phyloP scores from a whole-genome alignment of 1,140 invertebrate species.

The Atta colombica region DNA sequence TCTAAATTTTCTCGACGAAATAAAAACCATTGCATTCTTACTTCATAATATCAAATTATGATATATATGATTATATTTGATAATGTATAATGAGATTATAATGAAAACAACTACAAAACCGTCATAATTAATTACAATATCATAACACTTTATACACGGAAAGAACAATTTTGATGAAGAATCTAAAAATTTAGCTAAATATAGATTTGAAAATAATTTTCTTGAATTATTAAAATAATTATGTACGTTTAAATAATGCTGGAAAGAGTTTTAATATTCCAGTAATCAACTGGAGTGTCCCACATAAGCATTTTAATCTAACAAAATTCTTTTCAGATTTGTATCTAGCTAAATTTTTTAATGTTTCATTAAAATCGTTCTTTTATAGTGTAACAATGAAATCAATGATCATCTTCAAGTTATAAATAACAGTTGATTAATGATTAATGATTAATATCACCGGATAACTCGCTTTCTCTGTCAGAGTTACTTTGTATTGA shows the following conservation, averaged over 20 bases:
- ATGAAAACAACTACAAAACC: background rate
- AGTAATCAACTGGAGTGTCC: too few relatives aligned
- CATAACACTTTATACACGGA: background rate
- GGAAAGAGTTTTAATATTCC: too few relatives aligned
- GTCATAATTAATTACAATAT: background rate
- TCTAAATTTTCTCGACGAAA: background rate
- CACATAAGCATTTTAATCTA: too few relatives aligned
- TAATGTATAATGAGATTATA: background rate
- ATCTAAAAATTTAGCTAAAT: too few relatives aligned
- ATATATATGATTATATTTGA: background rate
- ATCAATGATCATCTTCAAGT: background rate
- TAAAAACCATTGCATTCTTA: background rate
- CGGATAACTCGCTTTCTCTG: background rate
- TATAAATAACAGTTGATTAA: background rate
- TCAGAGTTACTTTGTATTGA: background rate
- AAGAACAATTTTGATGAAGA: too few relatives aligned
- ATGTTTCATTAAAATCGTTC: too few relatives aligned
- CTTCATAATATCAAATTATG: background rate
- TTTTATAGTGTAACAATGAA: background rate
- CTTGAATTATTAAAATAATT: too few relatives aligned
- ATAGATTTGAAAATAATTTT: too few relatives aligned
- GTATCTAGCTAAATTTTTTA: too few relatives aligned
- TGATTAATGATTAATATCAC: slow-evolving; percentile 1
- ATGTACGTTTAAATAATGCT: too few relatives aligned
- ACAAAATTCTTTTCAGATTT: too few relatives aligned